Percentiles rank a stretch among this genome's conserved stretches.
These are phyloP conservation scores for Escarpia spicata DNA, from an alignment of 2,888 invertebrate species.

Conservation along the genomic window DNA sequence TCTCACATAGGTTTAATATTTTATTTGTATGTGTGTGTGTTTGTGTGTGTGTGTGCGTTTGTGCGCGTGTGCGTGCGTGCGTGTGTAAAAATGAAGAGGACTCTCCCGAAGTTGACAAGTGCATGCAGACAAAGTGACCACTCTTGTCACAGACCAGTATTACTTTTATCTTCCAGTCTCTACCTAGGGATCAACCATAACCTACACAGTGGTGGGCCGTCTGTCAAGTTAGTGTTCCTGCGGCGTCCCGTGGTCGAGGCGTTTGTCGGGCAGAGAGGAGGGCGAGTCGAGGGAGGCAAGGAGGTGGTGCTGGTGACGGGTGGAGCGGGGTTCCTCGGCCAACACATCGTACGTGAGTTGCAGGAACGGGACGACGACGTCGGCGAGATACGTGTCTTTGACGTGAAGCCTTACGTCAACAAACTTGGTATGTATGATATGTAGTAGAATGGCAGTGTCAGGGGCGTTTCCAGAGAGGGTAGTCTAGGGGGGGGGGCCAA, in stretches of 20 bases:
- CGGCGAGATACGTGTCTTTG: conserved; percentile 72
- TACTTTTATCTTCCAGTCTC: background rate
- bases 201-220: background rate
- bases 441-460: background rate
- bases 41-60: too few species aligned
- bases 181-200: background rate
- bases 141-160: background rate
- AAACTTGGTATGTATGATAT: conserved; percentile 63
- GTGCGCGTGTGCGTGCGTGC: too few species aligned
- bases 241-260: background rate
- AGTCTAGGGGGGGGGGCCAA: too few species aligned
- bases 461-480: background rate
- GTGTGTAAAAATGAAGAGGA: too few species aligned
- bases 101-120: too few species aligned
- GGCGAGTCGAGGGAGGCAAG: background rate
- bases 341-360: conserved; percentile 72
- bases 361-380: conserved; percentile 69
- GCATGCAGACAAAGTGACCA: too few species aligned
- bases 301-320: conserved; percentile 64
- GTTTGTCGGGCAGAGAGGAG: background rate
- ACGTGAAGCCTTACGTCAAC: conserved; percentile 69
- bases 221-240: background rate
- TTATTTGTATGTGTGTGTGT: too few species aligned
- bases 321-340: conserved; percentile 73
- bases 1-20: too few species aligned